Conservation (phyloP, 2,888 invertebrate species). For the Congeria kusceri region DNA sequence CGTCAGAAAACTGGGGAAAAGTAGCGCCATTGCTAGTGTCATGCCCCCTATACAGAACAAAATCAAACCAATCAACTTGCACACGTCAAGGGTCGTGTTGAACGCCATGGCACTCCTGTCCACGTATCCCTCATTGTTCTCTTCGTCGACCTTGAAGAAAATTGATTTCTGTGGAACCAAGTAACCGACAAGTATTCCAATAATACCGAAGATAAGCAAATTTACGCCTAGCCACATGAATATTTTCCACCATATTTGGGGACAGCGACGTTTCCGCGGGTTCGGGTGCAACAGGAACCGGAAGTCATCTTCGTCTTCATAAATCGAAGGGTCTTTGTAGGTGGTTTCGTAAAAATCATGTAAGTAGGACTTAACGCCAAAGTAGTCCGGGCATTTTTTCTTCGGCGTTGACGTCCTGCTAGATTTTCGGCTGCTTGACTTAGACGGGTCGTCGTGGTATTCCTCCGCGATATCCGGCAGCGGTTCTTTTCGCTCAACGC, state of each 20-base stretch:
- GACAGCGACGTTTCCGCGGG: slow-evolving; percentile 76
- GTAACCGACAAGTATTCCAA: slow-evolving; percentile 86
- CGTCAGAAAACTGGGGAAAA: slow-evolving; percentile 86
- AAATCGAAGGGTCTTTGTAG: slow-evolving; percentile 81
- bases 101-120: slow-evolving; percentile 85
- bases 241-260: slow-evolving; percentile 85
- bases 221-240: slow-evolving; percentile 86
- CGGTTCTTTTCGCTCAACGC: slow-evolving; percentile 20
- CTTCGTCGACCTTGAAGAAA: slow-evolving; percentile 81
- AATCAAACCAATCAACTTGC: slow-evolving; percentile 86
- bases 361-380: slow-evolving; percentile 87
- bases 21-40: slow-evolving; percentile 85
- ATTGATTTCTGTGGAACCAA: slow-evolving; percentile 85
- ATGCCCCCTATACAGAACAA: slow-evolving; percentile 86
- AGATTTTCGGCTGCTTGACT: slow-evolving; percentile 46
- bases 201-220: slow-evolving; percentile 85
- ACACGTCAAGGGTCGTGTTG: slow-evolving; percentile 86
- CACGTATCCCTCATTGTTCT: slow-evolving; percentile 79
- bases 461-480: slow-evolving; percentile 58
- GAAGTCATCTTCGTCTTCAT: slow-evolving; percentile 84
- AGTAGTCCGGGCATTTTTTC: slow-evolving; percentile 85
- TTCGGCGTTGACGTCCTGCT: slow-evolving; percentile 36
- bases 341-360: slow-evolving; percentile 86
- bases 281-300: slow-evolving; percentile 84
- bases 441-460: slow-evolving; percentile 58